Evolutionary conservation across 2,113 vertebrate species (phyloP), one percentile per base, ranked within the genome.

Genomic region (Centropristis striata): DNA sequence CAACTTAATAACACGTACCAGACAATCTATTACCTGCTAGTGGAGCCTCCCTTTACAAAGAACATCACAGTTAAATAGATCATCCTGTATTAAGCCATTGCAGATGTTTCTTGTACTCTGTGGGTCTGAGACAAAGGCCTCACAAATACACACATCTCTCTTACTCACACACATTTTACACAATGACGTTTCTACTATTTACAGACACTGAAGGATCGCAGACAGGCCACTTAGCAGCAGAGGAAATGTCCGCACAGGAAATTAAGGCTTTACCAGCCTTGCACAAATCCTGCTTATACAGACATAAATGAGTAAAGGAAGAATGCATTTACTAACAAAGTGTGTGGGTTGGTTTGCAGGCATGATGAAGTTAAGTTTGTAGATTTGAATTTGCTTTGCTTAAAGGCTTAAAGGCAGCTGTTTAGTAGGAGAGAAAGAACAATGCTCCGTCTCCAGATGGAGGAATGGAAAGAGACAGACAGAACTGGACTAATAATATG

Each of bases 201-300:
- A 20, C 27, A 49, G 20, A 80, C 70, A 71, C 41, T 21, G 63
- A 51, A 74, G 41, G 74, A 74, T 76, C 72, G 18, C n/a, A 69
- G 27, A 73, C 36, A 47, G 74, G 55, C n/a, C 41, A 2, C 66
- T 70, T 37, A 1, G 76, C 64, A 78, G 74, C 71, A 72, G 21
- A 75, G 83, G 81, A 84, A 79, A 71, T 71, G 54, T 71, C 64
- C 44, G 3, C 21, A 36, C 85, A 84, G 89, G 88, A 90, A 90
- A 85, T 87, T 6, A 75, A 64, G 54, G 75, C 68, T 84, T 75
- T 42, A 67, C 28, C 23, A n/a, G 70, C 28, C 41, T 18, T 8
- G 18, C 23, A 32, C 47, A 84, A 63, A 82, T 90, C 90, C 77
- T 90, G 78, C 78, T 75, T 68, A 58, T 60, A 61, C 58, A 65